phyloP scores from a whole-genome alignment of 92 coral and sea anemone species.

The Porites rus region DNA sequence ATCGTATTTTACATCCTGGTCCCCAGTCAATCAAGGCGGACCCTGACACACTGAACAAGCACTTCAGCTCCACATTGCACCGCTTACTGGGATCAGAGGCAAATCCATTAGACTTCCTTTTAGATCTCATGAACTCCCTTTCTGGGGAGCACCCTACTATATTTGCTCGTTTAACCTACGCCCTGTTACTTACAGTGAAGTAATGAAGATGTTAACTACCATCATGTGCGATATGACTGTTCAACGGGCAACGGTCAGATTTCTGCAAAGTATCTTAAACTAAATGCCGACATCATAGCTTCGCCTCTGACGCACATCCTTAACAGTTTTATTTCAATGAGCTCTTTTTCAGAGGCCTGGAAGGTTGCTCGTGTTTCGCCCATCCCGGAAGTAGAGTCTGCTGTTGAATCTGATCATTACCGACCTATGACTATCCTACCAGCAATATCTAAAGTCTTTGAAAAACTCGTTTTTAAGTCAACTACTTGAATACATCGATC shows the following conservation, averaged over 20 bases:
- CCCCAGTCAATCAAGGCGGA: not conserved
- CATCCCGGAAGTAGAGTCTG: constrained; percentile 44
- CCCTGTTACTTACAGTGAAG: constrained; percentile 55
- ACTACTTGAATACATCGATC: constrained; percentile 54
- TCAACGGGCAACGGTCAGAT: constrained; percentile 63
- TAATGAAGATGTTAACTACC: constrained; percentile 28
- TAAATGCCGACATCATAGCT: constrained; percentile 27
- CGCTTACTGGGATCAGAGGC: constrained; percentile 17
- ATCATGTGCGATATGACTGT: constrained; percentile 53
- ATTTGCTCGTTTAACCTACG: constrained; percentile 21
- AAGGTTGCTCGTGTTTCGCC: constrained; percentile 46
- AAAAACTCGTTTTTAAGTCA: constrained; percentile 48
- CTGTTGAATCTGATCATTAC: constrained; percentile 36
- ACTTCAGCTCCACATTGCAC: constrained; percentile 27
- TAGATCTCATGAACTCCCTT: not conserved
- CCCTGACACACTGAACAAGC: constrained; percentile 23
- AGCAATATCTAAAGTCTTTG: constrained; percentile 48
- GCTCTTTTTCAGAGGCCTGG: constrained; percentile 59
- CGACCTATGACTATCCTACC: constrained; percentile 63
- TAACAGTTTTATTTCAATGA: constrained; percentile 20
- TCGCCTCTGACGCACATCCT: constrained; percentile 52
- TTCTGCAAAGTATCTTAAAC: constrained; percentile 52
- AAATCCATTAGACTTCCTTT: not conserved
- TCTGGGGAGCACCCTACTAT: not conserved
- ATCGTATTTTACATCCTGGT: constrained; percentile 1